Evolutionary conservation across 2,888 invertebrate species (phyloP), one percentile per base, ranked within the genome.

Genomic region (Eucera pruinosa): DNA sequence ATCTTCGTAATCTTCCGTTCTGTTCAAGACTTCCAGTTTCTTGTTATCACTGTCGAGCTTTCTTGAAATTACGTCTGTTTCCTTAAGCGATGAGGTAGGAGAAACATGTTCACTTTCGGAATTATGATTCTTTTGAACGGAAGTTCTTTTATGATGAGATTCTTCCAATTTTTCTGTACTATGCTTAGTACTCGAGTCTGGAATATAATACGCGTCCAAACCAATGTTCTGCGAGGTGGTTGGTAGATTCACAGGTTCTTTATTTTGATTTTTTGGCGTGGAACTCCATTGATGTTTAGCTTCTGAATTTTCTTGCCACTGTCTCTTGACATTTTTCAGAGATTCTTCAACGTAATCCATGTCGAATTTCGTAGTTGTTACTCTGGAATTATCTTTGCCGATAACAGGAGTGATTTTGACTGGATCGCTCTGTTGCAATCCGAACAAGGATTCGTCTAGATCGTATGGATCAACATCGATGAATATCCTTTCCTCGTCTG

Each of bases 401-500:
- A 36, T 41, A 23, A 41, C 43, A 15, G 81, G 67, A 13, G 75
- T 76, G 13, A 72, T 61, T 20, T 78, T 74, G 23, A 67, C 50
- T 5, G 66, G 76, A 6, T 83, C 82, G 20, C 83, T 84, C 36
- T 88, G 87, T 23, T 90, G 87, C 7, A 90, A 65, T 0, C 87
- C 88, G 60, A 89, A 90, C 20, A 91, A 79, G 5, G 88, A 85
- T 0, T 91, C 89, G 50, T 90, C 90, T 5, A 88, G 30, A 39
- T 91, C 90, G 62, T 89, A 91, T 0, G 91, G 88, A 79, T 90
- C 90, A 36, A 91, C 91, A 30, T 92, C 91, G 69, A 92, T 92
- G 78, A 92, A 92, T 64, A 92, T 91, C 27, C 91, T 87, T 57
- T 92, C 92, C 50, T 92, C 91, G 66, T 92, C 91, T 0, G 91